Evolutionary conservation across 2,888 invertebrate species (phyloP).

Genomic region (Eudasyphora cyanicolor): DNA sequence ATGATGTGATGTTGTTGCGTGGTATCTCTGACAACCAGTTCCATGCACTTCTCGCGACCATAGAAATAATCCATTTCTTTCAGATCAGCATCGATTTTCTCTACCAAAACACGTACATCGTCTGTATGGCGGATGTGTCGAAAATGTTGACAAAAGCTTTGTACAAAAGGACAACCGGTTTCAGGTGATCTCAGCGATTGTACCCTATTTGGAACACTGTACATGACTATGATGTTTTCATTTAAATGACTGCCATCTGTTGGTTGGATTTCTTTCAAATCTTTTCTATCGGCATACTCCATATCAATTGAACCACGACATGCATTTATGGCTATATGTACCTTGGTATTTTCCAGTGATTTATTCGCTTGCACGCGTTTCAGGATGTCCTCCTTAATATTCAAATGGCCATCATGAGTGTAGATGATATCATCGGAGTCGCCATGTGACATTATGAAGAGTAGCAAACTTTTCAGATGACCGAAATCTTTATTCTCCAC

Average conservation of each 20-base stretch:
- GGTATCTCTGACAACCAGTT: background rate
- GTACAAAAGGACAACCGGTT: background rate
- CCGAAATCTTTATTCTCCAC: background rate
- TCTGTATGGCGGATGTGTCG: background rate
- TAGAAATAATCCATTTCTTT: background rate
- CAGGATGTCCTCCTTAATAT: background rate
- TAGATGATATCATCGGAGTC: background rate
- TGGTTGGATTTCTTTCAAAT: background rate
- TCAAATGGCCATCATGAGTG: conserved; percentile 6
- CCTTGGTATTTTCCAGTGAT: background rate
- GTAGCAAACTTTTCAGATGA: background rate
- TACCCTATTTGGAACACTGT: background rate
- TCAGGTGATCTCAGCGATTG: background rate
- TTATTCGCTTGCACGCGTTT: background rate
- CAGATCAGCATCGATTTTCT: background rate
- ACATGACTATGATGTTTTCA: background rate
- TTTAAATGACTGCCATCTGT: background rate
- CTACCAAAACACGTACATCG: background rate
- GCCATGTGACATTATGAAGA: conserved; percentile 29
- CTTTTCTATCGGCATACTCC: background rate
- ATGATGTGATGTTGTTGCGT: background rate
- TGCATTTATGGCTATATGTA: background rate
- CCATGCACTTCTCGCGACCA: background rate
- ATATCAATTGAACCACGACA: conserved; percentile 7
- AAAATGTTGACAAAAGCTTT: conserved; percentile 5